phyloP scores from a whole-genome alignment of 2,797 vertebrate genomes.

The Thunnus albacares region DNA sequence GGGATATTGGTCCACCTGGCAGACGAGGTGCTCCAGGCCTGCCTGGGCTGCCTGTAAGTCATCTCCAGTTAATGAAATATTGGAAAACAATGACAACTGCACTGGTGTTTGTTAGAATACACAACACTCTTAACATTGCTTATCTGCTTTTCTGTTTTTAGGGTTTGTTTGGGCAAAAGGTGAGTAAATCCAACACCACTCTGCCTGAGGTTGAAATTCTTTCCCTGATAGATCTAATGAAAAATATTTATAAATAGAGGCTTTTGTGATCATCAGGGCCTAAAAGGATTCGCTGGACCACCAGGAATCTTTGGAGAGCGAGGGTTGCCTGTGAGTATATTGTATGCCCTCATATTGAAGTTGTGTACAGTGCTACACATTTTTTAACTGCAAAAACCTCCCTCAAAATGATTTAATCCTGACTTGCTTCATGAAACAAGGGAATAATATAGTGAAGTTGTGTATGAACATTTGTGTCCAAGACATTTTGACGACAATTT shows the following conservation, averaged over 20 bases:
- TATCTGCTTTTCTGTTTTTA: constrained; percentile 60
- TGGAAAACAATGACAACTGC: neutral
- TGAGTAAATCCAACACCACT: constrained; percentile 63
- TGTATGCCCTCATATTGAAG: neutral
- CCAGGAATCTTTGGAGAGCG: constrained; percentile 76
- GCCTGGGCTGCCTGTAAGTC: constrained; percentile 85
- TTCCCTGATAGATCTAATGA: neutral
- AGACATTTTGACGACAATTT: neutral
- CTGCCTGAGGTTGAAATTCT: neutral
- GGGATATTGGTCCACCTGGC: constrained; percentile 83
- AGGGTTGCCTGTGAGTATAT: constrained; percentile 83
- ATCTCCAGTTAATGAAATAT: neutral
- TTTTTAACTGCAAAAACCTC: no score
- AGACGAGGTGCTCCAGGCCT: constrained; percentile 79
- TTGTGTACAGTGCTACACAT: neutral
- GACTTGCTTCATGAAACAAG: neutral
- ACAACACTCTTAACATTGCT: constrained; percentile 11
- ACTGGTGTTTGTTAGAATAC: neutral
- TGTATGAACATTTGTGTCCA: neutral
- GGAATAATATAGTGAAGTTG: neutral
- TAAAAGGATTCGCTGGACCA: constrained; percentile 85
- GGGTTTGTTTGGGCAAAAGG: constrained; percentile 88
- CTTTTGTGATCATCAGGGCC: constrained; percentile 79
- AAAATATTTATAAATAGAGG: constrained; percentile 5
- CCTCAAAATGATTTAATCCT: neutral